These are phyloP conservation scores for Heliopora coerulea DNA, from an alignment of 92 coral and sea anemone genomes.

Conservation along the genomic window DNA sequence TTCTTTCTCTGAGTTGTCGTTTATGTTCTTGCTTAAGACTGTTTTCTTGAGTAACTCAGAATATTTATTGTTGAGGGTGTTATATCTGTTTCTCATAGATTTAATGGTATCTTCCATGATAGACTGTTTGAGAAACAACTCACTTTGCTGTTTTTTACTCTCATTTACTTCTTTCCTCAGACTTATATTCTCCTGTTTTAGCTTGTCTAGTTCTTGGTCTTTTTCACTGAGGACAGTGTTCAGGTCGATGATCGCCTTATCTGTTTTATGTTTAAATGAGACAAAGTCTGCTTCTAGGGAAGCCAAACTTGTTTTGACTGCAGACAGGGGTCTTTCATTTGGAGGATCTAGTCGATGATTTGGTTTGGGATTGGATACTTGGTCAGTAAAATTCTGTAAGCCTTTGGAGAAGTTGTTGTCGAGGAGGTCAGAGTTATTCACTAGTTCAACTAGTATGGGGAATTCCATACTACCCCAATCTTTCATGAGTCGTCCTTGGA, in stretches of 20 bases:
- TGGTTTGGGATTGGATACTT: neutral
- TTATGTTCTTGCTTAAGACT: neutral
- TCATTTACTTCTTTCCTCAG: neutral
- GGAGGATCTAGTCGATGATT: slow-evolving; percentile 8
- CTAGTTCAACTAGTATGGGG: neutral
- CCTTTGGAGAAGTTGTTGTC: neutral
- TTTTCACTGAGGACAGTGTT: neutral
- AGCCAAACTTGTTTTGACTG: neutral
- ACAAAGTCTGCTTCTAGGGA: slow-evolving; percentile 11
- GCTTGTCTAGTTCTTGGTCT: neutral
- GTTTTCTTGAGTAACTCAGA: neutral
- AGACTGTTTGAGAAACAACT: neutral
- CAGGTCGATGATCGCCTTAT: neutral
- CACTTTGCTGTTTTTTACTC: neutral
- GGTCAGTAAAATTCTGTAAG: neutral
- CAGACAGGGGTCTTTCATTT: neutral
- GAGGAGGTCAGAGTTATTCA: neutral
- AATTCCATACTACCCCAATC: slow-evolving; percentile 11
- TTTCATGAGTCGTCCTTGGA: slow-evolving; percentile 5
- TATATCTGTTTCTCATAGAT: neutral
- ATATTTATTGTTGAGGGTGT: neutral
- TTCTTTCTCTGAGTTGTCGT: neutral
- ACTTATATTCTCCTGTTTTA: neutral
- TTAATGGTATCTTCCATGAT: neutral
- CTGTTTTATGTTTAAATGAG: neutral